phyloP scores from a whole-genome alignment of 2,888 invertebrate genomes.

The Chrysina gloriosa region DNA sequence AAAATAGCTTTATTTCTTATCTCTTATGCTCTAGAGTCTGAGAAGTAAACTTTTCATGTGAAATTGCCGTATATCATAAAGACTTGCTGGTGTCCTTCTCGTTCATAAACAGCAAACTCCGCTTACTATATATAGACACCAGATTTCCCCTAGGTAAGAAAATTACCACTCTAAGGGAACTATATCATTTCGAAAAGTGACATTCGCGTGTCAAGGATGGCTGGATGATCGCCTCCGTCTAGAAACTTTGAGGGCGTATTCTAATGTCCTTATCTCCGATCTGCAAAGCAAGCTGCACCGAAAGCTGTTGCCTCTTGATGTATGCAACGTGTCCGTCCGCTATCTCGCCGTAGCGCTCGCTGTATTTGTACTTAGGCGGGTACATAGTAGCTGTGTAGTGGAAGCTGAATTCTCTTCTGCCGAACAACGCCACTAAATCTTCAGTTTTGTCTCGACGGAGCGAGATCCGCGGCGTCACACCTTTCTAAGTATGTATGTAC shows the following conservation, averaged over 20 bases:
- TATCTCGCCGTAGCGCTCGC: neutral
- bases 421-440: conserved; percentile 15
- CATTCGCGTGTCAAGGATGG: too few relatives aligned
- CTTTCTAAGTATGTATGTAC: neutral
- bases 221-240: too few relatives aligned
- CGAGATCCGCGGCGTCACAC: conserved; percentile 11
- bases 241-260: conserved; percentile 41
- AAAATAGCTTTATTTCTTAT: too few relatives aligned
- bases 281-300: conserved; percentile 44
- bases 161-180: too few relatives aligned
- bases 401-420: neutral
- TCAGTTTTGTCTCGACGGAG: conserved; percentile 8
- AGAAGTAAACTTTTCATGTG: too few relatives aligned
- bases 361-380: conserved; percentile 5
- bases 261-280: conserved; percentile 47
- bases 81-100: too few relatives aligned
- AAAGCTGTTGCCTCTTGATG: conserved; percentile 45
- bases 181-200: too few relatives aligned
- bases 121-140: too few relatives aligned
- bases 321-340: conserved; percentile 42
- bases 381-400: neutral
- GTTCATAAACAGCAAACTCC: too few relatives aligned
- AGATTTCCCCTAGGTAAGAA: too few relatives aligned
- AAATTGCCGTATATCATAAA: too few relatives aligned
- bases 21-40: too few relatives aligned